Base-by-base conservation (phyloP, 2,888 invertebrate genomes). In the Plusia festucae region DNA sequence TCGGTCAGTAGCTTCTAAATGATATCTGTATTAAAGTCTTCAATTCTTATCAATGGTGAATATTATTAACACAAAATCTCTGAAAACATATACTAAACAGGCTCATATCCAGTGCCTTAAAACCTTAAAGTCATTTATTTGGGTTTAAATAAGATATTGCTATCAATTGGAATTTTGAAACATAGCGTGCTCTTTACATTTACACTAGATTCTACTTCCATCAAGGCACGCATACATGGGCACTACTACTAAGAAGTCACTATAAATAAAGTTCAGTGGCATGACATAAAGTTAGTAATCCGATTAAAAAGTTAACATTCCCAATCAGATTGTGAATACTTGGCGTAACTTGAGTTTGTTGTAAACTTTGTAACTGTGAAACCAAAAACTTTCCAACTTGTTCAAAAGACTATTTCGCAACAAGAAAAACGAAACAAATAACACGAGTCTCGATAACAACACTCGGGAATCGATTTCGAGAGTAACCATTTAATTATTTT, bases 401-500 rank as follows among this genome's bases (percentile, higher is more conserved):
- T 68, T 70, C 60, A 34, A 67, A 64, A 75, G 81, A 87, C 89
- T 89, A 90, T 91, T 89, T 85, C 77, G 86, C 87, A 82, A 82
- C 82, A 89, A 90, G 88, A 91, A 93, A 93, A 94, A 92, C 85
- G 89, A 90, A 91, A 91, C 92, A 93, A 92, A 94, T 89, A 93
- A 91, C 88, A 85, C 80, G 78, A 78, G 79, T 85, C 87, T 90
- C 91, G 94, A 95, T 94, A 95, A 94, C 93, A 94, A 94, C 94
- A 94, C 94, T 92, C 93, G 89, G 86, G 94, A 94, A 94, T 94
- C 95, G 95, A 94, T 95, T 95, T 94, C 87, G 93, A 93, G 93
- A 94, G 93, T 94, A 94, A 95, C 94, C 95, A 94, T 95, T 95
- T 95, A 95, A 95, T 95, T 95, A 95, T 95, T 94, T 94, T 93